Evolutionary conservation across 2,888 invertebrate species (phyloP).

Genomic region (Seira musarum): DNA sequence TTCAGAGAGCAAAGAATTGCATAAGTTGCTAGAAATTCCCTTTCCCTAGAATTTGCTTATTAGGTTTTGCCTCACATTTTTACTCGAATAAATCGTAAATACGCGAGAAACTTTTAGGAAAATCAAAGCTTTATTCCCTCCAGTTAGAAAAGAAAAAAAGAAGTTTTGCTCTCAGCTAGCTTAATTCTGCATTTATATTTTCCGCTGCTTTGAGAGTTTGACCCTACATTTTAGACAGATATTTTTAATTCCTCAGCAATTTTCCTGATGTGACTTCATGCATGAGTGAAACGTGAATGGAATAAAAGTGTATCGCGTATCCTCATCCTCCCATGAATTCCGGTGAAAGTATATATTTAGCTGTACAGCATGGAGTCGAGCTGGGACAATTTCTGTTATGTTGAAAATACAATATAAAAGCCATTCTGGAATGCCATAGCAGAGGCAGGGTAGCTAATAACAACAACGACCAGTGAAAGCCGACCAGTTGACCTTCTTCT

Average conservation of each 20-base stretch:
- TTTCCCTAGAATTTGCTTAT: background rate
- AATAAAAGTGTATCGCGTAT: slow-evolving; percentile 34
- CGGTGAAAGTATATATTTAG: slow-evolving; percentile 14
- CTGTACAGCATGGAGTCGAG: background rate
- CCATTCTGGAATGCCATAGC: too few species aligned
- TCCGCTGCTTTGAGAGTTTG: slow-evolving; percentile 7
- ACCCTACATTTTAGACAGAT: slow-evolving; percentile 21
- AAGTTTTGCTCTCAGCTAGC: too few species aligned
- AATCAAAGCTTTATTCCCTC: slow-evolving; percentile 2
- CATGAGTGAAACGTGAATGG: slow-evolving; percentile 50
- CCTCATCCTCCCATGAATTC: background rate
- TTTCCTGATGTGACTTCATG: slow-evolving; percentile 29
- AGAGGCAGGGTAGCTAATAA: background rate
- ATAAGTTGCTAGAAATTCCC: too few species aligned
- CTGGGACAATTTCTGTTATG: background rate
- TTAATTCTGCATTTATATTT: too few species aligned
- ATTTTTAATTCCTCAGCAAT: slow-evolving; percentile 12
- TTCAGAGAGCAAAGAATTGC: too few species aligned
- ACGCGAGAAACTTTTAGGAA: background rate
- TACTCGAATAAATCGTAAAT: background rate
- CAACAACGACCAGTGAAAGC: background rate
- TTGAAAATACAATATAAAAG: background rate
- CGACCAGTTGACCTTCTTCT: slow-evolving; percentile 40
- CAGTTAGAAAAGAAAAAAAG: background rate
- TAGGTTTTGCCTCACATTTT: background rate